A percentile compares a stretch with the other conserved stretches of the same genome.
These are phyloP conservation scores for Catostylus mosaicus DNA, from an alignment of 30 jellyfish, hydroid and myxozoan species.

Conservation along the genomic window DNA sequence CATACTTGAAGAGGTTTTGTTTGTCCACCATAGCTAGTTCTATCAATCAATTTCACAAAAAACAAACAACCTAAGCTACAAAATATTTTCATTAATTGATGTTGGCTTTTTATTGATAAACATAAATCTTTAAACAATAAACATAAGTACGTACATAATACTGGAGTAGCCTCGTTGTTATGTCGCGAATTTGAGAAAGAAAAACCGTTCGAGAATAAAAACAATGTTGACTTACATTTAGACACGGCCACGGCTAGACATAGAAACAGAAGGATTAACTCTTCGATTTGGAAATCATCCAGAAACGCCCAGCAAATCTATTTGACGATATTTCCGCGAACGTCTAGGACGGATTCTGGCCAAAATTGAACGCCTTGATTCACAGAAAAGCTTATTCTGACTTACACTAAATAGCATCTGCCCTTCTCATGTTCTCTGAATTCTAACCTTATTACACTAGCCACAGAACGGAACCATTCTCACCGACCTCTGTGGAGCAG, in stretches of 20 bases:
- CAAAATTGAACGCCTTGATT: not conserved
- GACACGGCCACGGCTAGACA: not conserved
- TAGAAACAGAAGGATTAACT: not conserved
- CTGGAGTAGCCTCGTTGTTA: not conserved
- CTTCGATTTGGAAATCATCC: not conserved
- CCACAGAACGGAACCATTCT: conserved; percentile 71
- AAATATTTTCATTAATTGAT: not conserved
- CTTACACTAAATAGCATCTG: not conserved
- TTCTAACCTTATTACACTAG: conserved; percentile 46
- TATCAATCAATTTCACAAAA: not conserved
- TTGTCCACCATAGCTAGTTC: not conserved
- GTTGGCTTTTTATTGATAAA: not conserved
- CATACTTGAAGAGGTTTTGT: too few relatives aligned
- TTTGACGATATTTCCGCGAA: not conserved
- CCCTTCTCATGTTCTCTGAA: conserved; percentile 51
- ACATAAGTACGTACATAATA: not conserved
- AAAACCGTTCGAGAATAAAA: too few relatives aligned
- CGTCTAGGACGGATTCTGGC: conserved; percentile 16
- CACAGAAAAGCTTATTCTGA: not conserved
- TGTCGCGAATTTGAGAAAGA: not conserved
- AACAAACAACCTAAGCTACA: not conserved
- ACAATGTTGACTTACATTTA: not conserved
- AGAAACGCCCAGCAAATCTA: not conserved
- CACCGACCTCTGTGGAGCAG: conserved; percentile 20
- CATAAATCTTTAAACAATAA: not conserved